phyloP scores from a whole-genome alignment of 2,797 vertebrate genomes.

The Acanthornis magna region DNA sequence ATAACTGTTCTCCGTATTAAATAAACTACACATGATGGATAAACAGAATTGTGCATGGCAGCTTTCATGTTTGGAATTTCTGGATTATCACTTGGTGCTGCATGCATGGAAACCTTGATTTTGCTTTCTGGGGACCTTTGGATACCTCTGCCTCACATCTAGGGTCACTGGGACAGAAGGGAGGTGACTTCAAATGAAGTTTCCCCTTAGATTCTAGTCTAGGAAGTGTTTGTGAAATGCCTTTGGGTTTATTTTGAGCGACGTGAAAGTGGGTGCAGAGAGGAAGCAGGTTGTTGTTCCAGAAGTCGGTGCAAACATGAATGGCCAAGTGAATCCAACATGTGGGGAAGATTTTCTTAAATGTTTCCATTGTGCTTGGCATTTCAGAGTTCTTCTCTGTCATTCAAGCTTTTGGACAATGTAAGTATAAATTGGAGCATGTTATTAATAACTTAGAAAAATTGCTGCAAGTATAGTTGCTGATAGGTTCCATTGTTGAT shows the following conservation, averaged over 20 bases:
- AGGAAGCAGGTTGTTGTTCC: neutral
- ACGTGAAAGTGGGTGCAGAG: neutral
- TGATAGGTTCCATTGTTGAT: neutral
- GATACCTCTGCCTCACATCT: neutral
- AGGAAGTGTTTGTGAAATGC: neutral
- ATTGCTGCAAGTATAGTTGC: neutral
- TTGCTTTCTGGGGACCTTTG: neutral
- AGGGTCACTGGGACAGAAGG: neutral
- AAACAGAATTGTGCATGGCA: neutral
- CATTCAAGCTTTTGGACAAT: neutral
- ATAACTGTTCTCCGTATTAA: neutral
- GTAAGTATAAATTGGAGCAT: neutral
- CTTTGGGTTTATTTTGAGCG: neutral
- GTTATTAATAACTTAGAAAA: neutral
- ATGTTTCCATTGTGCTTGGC: neutral
- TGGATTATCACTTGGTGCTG: neutral
- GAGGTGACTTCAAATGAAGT: neutral
- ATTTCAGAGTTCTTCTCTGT: neutral
- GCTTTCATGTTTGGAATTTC: neutral
- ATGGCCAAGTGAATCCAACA: neutral
- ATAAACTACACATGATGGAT: neutral
- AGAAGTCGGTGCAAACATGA: neutral
- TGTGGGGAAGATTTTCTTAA: neutral
- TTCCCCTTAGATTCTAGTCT: neutral
- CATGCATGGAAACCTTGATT: neutral